These are phyloP conservation scores for Margaritifera margaritifera DNA, from an alignment of 2,888 invertebrate species.

Conservation along the genomic window DNA sequence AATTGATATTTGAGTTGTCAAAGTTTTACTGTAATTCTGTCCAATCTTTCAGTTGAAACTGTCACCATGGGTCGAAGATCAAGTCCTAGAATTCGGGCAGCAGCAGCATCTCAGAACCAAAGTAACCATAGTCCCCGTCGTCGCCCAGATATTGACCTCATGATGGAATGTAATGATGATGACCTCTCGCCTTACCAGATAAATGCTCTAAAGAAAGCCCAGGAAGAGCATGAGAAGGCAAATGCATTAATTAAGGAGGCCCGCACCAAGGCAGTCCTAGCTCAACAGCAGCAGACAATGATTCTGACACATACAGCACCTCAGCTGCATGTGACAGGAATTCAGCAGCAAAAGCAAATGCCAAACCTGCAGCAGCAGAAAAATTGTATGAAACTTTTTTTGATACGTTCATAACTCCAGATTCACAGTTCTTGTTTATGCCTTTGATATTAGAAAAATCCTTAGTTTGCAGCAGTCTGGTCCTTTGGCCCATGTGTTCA, in stretches of 20 bases:
- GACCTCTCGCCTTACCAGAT: conserved; percentile 81
- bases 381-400: too few species aligned
- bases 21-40: too few species aligned
- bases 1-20: too few species aligned
- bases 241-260: conserved; percentile 41
- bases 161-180: conserved; percentile 83
- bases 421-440: too few species aligned
- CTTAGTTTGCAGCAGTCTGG: too few species aligned
- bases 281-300: conserved; percentile 37
- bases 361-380: not conserved
- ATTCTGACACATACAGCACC: conserved; percentile 24
- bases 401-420: too few species aligned
- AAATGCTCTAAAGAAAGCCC: conserved; percentile 78
- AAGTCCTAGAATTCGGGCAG: too few species aligned
- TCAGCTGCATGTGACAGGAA: not conserved
- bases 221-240: conserved; percentile 77
- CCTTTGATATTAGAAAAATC: too few species aligned
- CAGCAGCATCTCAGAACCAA: too few species aligned
- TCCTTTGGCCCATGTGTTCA: too few species aligned
- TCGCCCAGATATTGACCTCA: conserved; percentile 34
- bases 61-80: too few species aligned
- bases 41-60: too few species aligned
- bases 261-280: conserved; percentile 36
- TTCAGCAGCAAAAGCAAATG: not conserved
- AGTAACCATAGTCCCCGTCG: not conserved